A percentile compares a stretch with the other conserved stretches of the same genome.
phyloP scores from a whole-genome alignment of 2,113 vertebrate species.

The Channa argus region DNA sequence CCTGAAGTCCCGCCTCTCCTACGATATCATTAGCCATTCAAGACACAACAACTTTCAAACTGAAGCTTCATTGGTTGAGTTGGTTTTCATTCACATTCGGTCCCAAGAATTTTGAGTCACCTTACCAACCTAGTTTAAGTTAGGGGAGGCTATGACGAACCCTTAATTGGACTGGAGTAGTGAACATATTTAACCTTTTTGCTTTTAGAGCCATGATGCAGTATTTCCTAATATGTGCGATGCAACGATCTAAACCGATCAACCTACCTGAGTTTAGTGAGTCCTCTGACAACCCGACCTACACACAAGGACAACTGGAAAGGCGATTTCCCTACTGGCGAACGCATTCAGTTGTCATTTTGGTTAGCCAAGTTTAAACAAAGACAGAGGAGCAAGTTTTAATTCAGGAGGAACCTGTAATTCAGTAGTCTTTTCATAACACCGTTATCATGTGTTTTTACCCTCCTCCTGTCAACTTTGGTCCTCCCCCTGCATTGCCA shows the following conservation, averaged over 20 bases:
- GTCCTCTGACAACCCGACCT: constrained; percentile 71
- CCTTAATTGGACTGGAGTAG: fast-evolving
- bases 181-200: not conserved
- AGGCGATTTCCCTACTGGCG: constrained; percentile 19
- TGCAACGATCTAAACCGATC: constrained; percentile 1
- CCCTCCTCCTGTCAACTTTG: constrained; percentile 32
- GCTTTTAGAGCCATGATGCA: not conserved
- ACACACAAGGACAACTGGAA: constrained; percentile 52
- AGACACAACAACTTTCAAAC: not conserved
- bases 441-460: constrained; percentile 34
- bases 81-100: constrained; percentile 18
- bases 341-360: constrained; percentile 33
- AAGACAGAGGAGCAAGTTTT: not conserved
- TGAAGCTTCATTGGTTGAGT: constrained; percentile 41
- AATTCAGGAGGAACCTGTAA: constrained; percentile 20
- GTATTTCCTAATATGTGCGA: not conserved
- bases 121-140: constrained; percentile 52
- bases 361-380: not conserved
- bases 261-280: constrained; percentile 79
- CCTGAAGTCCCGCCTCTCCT: constrained; percentile 55
- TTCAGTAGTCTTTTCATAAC: not conserved
- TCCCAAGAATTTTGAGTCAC: constrained; percentile 39
- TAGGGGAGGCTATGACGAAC: not conserved
- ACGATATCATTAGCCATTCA: constrained; percentile 28
- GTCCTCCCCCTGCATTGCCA: constrained; percentile 26